Percentiles rank a stretch among this genome's conserved stretches.
These are phyloP conservation scores for Parapsyche elsis DNA, from an alignment of 1,140 invertebrate genomes.

Conservation along the genomic window DNA sequence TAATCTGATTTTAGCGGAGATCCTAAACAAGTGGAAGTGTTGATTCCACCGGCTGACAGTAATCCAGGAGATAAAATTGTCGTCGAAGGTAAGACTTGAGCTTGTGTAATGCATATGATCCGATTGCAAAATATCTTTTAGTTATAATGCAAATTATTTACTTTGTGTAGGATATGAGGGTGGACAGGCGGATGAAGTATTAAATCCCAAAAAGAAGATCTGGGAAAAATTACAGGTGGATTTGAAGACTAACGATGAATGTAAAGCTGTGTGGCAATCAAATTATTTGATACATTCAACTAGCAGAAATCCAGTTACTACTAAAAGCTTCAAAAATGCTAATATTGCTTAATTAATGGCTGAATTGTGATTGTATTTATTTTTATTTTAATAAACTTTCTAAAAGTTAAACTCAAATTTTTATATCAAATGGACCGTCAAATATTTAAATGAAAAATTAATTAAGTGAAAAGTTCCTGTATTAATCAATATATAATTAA, in stretches of 20 bases:
- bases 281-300: slow-evolving; percentile 77
- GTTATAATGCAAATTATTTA: not conserved
- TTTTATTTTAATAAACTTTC: too few relatives aligned
- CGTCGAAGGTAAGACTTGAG: slow-evolving; percentile 74
- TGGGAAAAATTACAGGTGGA: slow-evolving; percentile 93
- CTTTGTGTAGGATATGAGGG: slow-evolving; percentile 70
- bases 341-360: slow-evolving; percentile 66
- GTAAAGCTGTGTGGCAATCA: slow-evolving; percentile 85
- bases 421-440: too few relatives aligned
- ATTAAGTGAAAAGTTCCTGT: slow-evolving; percentile 11
- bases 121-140: too few relatives aligned
- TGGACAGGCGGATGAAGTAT: slow-evolving; percentile 82
- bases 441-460: not conserved
- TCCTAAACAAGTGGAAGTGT: slow-evolving; percentile 84
- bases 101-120: too few relatives aligned
- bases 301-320: slow-evolving; percentile 74
- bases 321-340: slow-evolving; percentile 77
- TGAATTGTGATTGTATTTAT: too few relatives aligned
- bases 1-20: slow-evolving; percentile 72
- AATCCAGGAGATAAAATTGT: slow-evolving; percentile 84
- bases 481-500: not conserved
- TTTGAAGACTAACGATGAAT: slow-evolving; percentile 80
- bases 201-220: slow-evolving; percentile 98
- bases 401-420: too few relatives aligned
- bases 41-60: slow-evolving; percentile 78